A percentile compares a stretch with the other conserved stretches of the same genome.
Conservation (phyloP, 2,888 invertebrate genomes). For the Andrena chrysosceles region DNA sequence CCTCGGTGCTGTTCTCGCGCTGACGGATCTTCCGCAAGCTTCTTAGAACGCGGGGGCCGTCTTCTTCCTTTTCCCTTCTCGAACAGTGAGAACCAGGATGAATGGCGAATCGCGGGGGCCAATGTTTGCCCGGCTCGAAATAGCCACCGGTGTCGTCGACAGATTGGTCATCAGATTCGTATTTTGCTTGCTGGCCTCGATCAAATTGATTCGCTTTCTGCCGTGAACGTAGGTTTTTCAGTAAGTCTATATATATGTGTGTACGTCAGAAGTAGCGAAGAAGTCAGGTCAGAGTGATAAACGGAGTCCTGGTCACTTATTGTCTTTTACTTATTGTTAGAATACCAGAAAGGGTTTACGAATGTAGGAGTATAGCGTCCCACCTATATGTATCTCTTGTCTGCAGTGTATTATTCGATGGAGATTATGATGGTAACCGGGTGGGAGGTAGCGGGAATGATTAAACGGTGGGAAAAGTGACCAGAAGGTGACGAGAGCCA, state of each 20-base stretch:
- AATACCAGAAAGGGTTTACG: no score
- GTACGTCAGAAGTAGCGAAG: background rate
- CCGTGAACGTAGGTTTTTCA: background rate
- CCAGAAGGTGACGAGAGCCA: background rate
- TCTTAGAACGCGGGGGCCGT: background rate
- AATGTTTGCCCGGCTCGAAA: conserved; percentile 33
- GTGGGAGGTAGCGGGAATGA: background rate
- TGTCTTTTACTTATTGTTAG: no score
- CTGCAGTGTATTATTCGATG: no score
- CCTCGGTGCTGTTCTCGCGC: background rate
- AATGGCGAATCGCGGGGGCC: conserved; percentile 18
- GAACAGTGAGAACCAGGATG: background rate
- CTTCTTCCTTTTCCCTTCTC: background rate
- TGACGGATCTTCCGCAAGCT: background rate
- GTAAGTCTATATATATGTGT: background rate
- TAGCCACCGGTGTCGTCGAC: conserved; percentile 19
- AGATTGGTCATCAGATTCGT: conserved; percentile 26
- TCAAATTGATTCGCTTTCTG: background rate
- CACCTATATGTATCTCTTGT: no score
- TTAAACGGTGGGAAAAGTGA: background rate
- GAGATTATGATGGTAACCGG: no score
- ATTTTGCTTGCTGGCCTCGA: conserved; percentile 1
- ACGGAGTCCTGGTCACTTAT: background rate
- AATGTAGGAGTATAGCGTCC: no score
- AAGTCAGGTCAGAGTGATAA: background rate